These are phyloP conservation scores for Panorpa germanica DNA, from an alignment of 2,888 invertebrate species.

Conservation along the genomic window DNA sequence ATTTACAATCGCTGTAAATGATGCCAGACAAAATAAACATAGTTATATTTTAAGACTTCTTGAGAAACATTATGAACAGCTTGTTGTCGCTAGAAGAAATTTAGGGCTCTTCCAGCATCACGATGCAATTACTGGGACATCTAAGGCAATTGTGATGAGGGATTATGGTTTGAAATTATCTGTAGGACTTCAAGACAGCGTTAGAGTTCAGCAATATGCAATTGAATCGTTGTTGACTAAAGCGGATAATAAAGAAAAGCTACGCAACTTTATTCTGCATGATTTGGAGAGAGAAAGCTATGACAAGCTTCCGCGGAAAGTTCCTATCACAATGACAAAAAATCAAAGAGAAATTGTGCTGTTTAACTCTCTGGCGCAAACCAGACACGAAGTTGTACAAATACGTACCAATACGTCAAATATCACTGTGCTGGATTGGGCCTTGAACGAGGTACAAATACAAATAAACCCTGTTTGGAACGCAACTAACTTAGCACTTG, in stretches of 20 bases:
- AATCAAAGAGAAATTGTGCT: constrained; percentile 42
- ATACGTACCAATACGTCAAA: constrained; percentile 41
- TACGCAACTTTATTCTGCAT: constrained; percentile 37
- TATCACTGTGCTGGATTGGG: constrained; percentile 43
- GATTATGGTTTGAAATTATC: constrained; percentile 69
- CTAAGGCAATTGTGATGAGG: constrained; percentile 67
- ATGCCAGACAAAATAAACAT: constrained; percentile 40
- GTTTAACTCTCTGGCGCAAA: constrained; percentile 59
- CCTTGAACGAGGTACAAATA: constrained; percentile 34
- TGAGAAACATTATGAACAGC: constrained; percentile 52
- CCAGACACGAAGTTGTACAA: constrained; percentile 49
- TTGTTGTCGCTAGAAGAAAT: constrained; percentile 52
- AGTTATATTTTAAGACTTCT: constrained; percentile 39
- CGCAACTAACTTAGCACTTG: constrained; percentile 22
- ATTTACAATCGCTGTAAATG: constrained; percentile 63
- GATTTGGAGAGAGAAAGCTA: constrained; percentile 58
- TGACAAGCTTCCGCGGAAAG: constrained; percentile 48
- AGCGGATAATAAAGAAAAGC: constrained; percentile 22
- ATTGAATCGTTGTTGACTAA: constrained; percentile 34
- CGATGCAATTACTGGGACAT: constrained; percentile 85
- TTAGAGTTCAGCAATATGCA: constrained; percentile 55
- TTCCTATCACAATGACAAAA: constrained; percentile 35
- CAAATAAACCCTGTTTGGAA: constrained; percentile 60
- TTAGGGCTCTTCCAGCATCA: constrained; percentile 82
- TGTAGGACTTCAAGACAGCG: constrained; percentile 51